Evolutionary conservation across 2,888 invertebrate genomes (phyloP).

Genomic region (Lepetodrilus schrolli): DNA sequence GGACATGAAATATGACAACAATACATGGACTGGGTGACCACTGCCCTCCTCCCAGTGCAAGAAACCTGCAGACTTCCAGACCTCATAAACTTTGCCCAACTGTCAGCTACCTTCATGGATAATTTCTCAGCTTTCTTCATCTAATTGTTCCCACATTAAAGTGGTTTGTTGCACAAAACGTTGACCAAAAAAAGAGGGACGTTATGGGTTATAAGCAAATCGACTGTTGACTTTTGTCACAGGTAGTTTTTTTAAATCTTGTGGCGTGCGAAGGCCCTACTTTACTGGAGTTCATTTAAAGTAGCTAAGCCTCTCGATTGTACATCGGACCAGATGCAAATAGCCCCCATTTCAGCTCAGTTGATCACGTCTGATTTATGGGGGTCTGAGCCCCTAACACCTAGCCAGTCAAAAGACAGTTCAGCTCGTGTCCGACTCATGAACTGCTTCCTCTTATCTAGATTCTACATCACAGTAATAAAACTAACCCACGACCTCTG

Average conservation of each 20-base stretch:
- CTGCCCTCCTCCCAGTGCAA: background rate
- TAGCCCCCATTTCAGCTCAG: background rate
- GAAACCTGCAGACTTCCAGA: background rate
- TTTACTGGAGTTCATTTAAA: background rate
- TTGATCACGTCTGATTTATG: background rate
- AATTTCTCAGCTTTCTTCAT: background rate
- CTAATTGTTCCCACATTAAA: background rate
- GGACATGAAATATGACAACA: too few species aligned
- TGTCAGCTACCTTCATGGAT: background rate
- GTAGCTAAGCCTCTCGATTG: background rate
- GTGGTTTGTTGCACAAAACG: background rate
- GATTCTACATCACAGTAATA: background rate
- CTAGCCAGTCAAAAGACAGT: background rate
- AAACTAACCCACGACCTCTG: background rate
- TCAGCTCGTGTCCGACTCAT: background rate
- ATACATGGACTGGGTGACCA: background rate
- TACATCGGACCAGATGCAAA: background rate
- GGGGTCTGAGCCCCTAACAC: background rate
- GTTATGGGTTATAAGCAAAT: background rate
- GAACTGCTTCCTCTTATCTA: background rate
- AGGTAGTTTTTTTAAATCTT: background rate
- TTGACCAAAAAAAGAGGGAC: background rate
- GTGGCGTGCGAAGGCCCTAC: background rate
- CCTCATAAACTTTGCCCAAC: background rate
- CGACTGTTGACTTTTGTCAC: background rate